Conservation (phyloP, 2,113 vertebrate species). For the Heptranchias perlo region DNA sequence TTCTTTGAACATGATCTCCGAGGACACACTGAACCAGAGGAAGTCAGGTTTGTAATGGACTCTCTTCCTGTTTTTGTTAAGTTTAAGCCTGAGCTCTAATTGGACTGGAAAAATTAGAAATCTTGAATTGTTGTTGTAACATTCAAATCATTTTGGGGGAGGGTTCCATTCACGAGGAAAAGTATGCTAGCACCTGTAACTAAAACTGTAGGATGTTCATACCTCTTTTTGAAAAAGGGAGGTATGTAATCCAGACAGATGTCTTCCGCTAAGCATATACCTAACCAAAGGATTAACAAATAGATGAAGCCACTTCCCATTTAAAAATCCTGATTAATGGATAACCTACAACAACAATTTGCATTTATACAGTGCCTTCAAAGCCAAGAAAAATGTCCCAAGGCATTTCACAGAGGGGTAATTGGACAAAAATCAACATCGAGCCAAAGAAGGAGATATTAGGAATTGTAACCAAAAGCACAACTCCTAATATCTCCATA, state of each 20-base stretch:
- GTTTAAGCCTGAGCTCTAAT: background rate
- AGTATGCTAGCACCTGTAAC: background rate
- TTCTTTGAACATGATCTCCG: conserved; percentile 97
- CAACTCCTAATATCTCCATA: no score
- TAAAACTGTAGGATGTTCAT: background rate
- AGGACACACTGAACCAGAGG: conserved; percentile 86
- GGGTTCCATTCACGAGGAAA: background rate
- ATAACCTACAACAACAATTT: background rate
- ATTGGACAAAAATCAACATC: background rate
- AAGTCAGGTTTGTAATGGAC: conserved; percentile 65
- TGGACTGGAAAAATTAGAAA: background rate
- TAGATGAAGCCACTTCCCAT: background rate
- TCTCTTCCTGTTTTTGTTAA: background rate
- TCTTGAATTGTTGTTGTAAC: background rate
- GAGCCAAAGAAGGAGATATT: background rate
- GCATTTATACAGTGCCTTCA: background rate
- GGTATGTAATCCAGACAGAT: background rate
- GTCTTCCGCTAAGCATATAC: background rate
- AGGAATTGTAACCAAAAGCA: background rate
- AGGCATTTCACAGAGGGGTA: background rate
- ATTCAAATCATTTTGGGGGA: background rate
- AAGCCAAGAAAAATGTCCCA: background rate
- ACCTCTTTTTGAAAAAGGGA: background rate
- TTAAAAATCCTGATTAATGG: background rate
- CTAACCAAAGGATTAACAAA: background rate